phyloP scores from a whole-genome alignment of 2,797 vertebrate species.

The Melanotaenia maccullochi region DNA sequence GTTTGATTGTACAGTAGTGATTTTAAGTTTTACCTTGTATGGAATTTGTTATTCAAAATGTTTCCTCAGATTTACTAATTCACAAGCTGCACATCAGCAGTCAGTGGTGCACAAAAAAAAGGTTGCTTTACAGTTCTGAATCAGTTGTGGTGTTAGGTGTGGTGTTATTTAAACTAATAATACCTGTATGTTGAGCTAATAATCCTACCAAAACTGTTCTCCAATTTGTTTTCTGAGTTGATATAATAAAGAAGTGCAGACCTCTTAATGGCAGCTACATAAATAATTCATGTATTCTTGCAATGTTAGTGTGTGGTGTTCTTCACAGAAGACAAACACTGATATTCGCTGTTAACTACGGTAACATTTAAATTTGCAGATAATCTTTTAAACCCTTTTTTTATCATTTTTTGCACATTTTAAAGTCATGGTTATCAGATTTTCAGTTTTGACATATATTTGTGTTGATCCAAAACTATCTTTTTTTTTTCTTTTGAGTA shows the following conservation, averaged over 20 bases:
- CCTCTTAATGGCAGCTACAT: conserved; percentile 59
- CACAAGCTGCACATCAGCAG: conserved; percentile 29
- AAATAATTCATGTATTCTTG: conserved; percentile 20
- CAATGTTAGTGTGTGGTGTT: conserved; percentile 34
- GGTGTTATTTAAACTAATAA: background rate
- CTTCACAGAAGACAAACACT: conserved; percentile 14
- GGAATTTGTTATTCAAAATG: conserved; percentile 14
- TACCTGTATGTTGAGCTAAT: conserved; percentile 26
- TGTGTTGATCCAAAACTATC: background rate
- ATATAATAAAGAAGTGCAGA: conserved; percentile 27
- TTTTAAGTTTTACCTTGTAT: background rate
- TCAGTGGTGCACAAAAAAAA: conserved; percentile 44
- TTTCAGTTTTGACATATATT: conserved; percentile 27
- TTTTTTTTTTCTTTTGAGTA: conserved; percentile 17
- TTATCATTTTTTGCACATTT: conserved; percentile 53
- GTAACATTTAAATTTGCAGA: background rate
- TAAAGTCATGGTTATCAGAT: conserved; percentile 12
- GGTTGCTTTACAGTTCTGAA: conserved; percentile 25
- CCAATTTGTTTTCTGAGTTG: background rate
- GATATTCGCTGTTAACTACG: background rate
- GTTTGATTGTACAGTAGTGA: conserved; percentile 54
- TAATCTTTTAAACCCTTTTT: background rate
- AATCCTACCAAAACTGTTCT: background rate
- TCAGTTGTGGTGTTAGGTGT: background rate
- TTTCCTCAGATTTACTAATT: conserved; percentile 11